These are phyloP conservation scores for Rhizomys pruinosus DNA, from an alignment of 2,113 vertebrate species.

Conservation along the genomic window DNA sequence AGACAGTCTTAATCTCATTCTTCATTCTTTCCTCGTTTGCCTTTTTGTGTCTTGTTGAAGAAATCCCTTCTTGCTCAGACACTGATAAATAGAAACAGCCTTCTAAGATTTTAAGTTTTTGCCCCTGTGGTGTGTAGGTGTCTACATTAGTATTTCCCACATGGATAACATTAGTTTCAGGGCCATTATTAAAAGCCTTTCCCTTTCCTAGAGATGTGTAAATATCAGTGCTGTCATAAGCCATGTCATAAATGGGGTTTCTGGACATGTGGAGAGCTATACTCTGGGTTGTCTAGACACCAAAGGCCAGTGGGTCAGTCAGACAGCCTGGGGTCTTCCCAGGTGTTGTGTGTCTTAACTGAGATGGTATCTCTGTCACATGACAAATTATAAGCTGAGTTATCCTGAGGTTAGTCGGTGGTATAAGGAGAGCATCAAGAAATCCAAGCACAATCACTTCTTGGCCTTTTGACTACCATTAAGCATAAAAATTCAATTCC, in stretches of 20 bases:
- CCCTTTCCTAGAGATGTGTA: background rate
- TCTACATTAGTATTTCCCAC: background rate
- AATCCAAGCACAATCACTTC: fast-evolving
- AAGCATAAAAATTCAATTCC: too few relatives aligned
- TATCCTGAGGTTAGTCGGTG: background rate
- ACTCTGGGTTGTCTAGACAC: background rate
- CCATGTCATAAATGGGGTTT: background rate
- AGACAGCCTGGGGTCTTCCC: too few relatives aligned
- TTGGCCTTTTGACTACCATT: too few relatives aligned
- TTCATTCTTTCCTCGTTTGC: background rate
- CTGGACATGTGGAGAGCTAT: background rate
- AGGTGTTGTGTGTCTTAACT: background rate
- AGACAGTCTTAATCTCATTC: background rate
- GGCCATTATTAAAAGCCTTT: background rate
- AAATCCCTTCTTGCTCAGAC: background rate
- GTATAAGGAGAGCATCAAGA: background rate
- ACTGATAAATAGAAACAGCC: background rate
- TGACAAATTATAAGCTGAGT: background rate
- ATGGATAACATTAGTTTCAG: background rate
- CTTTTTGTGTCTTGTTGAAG: background rate
- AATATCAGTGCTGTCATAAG: background rate
- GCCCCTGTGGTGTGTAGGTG: background rate
- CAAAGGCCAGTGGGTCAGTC: fast-evolving
- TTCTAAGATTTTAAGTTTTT: constrained; percentile 32
- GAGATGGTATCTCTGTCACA: background rate